These are phyloP conservation scores for Quadroppia sp. DNA, from an alignment of 2,888 invertebrate species.

Conservation along the genomic window DNA sequence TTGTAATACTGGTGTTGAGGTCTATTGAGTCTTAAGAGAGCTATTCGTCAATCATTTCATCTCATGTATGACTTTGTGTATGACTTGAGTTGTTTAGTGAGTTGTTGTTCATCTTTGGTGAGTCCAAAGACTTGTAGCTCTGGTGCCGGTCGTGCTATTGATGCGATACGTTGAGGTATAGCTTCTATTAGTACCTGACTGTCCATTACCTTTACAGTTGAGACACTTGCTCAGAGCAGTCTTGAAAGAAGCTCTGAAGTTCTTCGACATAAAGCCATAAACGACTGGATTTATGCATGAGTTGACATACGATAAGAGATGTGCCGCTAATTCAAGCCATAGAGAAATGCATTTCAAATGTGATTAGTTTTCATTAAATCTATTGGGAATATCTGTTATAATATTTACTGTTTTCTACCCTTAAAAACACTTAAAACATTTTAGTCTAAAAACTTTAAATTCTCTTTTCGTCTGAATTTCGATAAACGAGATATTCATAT, in stretches of 20 bases:
- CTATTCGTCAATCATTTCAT: background rate
- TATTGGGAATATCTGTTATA: background rate
- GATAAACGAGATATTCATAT: too few relatives aligned
- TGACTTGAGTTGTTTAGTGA: background rate
- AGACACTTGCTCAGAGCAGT: conserved; percentile 41
- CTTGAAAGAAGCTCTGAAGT: conserved; percentile 59
- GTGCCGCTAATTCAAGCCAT: conserved; percentile 56
- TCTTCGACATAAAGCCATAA: conserved; percentile 70
- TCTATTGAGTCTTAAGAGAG: too few relatives aligned
- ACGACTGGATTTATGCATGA: conserved; percentile 69
- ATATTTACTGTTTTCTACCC: too few relatives aligned
- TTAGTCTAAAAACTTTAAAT: too few relatives aligned
- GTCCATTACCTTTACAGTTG: conserved; percentile 26
- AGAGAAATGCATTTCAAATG: background rate
- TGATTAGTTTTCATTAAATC: background rate
- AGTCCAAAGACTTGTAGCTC: conserved; percentile 33
- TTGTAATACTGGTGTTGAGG: too few relatives aligned
- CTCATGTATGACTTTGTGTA: conserved; percentile 2
- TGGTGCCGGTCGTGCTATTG: conserved; percentile 31
- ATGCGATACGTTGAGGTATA: conserved; percentile 40
- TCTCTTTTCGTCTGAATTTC: too few relatives aligned
- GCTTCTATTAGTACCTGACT: conserved; percentile 30
- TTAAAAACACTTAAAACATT: too few relatives aligned
- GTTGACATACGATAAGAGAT: conserved; percentile 66
- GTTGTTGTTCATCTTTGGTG: conserved; percentile 1